phyloP scores from a whole-genome alignment of 2,113 vertebrate genomes.

The Leuciscus idus region DNA sequence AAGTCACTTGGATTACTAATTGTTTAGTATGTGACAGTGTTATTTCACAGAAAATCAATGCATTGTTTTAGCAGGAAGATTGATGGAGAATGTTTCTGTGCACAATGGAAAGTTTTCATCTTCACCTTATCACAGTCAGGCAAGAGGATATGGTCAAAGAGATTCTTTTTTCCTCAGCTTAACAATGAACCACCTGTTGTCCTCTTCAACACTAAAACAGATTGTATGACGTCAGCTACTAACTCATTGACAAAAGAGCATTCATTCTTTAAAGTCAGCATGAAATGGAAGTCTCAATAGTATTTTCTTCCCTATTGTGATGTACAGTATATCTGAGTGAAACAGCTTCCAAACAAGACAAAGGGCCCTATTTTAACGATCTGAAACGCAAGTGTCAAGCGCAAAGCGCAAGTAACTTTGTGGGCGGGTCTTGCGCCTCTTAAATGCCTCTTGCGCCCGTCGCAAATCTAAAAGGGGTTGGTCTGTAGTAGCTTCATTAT shows the following conservation, averaged over 20 bases:
- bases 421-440: too few relatives aligned
- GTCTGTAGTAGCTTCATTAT: too few relatives aligned
- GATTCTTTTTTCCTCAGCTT: not conserved
- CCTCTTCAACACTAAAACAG: not conserved
- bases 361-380: too few relatives aligned
- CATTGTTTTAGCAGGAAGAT: not conserved
- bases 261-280: not conserved
- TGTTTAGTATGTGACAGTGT: not conserved
- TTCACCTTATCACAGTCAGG: conserved; percentile 2
- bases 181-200: conserved; percentile 13
- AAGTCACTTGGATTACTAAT: not conserved
- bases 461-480: too few relatives aligned
- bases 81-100: not conserved
- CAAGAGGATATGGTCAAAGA: conserved; percentile 2
- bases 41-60: not conserved
- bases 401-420: too few relatives aligned
- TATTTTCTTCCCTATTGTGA: too few relatives aligned
- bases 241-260: not conserved
- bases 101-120: not conserved
- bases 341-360: too few relatives aligned
- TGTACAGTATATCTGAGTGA: too few relatives aligned
- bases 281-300: too few relatives aligned
- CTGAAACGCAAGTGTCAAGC: too few relatives aligned
- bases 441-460: too few relatives aligned
- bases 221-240: not conserved